A percentile compares a stretch with the other conserved stretches of the same genome.
Conservation (phyloP, 2,113 vertebrate species). For the Pterocles burchelli region DNA sequence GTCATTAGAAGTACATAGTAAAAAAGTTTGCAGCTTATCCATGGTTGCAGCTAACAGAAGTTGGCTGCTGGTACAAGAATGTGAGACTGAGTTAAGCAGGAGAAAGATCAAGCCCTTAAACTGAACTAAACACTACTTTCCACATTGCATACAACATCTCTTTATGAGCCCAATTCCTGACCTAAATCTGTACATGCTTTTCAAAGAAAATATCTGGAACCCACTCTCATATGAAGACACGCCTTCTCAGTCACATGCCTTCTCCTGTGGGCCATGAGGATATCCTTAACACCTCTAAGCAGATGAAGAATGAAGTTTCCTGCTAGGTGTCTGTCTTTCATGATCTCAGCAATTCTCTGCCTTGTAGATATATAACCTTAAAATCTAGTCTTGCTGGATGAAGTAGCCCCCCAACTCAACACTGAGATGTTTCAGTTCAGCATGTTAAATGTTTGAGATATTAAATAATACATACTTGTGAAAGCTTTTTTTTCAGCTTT, state of each 20-base stretch:
- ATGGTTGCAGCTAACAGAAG: not conserved
- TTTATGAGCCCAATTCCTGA: not conserved
- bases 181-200: not conserved
- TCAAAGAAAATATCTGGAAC: not conserved
- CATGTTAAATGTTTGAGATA: not conserved
- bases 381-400: not conserved
- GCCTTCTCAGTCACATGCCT: not conserved
- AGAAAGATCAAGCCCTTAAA: not conserved
- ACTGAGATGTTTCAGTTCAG: not conserved
- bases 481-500: not conserved
- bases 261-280: not conserved
- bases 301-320: not conserved
- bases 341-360: not conserved
- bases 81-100: not conserved
- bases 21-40: not conserved
- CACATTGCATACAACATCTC: not conserved
- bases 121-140: not conserved
- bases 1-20: not conserved
- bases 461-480: not conserved
- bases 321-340: not conserved
- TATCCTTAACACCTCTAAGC: not conserved
- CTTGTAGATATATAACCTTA: not conserved
- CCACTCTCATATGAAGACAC: not conserved
- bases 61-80: not conserved
- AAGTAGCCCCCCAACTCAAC: not conserved